phyloP scores from a whole-genome alignment of 2,888 invertebrate genomes.

The Cerastis rubricosa region DNA sequence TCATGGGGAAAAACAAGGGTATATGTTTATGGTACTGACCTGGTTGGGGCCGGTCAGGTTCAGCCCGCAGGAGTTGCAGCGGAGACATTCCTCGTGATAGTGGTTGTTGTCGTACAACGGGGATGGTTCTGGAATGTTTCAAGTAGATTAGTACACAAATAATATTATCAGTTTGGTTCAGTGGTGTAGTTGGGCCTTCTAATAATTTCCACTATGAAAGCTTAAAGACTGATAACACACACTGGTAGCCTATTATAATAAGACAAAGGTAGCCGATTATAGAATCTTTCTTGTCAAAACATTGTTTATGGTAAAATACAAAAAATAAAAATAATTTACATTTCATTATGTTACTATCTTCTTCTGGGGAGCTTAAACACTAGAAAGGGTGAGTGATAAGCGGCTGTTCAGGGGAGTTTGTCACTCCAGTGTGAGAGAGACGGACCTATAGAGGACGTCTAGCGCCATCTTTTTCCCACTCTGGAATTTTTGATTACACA shows the following conservation, averaged over 20 bases:
- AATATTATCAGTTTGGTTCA: background rate
- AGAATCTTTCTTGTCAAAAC: background rate
- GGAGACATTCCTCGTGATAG: conserved; percentile 99
- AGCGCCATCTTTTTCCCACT: background rate
- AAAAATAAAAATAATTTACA: background rate
- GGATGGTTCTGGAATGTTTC: conserved; percentile 93
- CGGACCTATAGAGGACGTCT: background rate
- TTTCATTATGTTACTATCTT: background rate
- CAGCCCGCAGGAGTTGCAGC: conserved; percentile 98
- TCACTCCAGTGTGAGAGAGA: background rate
- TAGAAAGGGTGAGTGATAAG: too few relatives aligned
- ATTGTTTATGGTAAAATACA: background rate
- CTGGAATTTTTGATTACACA: too few relatives aligned
- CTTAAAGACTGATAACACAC: background rate
- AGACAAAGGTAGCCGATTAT: background rate
- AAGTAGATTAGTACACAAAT: background rate
- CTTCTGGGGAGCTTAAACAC: too few relatives aligned
- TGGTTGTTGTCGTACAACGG: conserved; percentile 98
- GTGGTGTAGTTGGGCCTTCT: background rate
- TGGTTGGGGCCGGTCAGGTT: conserved; percentile 98
- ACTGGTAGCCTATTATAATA: background rate
- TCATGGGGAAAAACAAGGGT: background rate
- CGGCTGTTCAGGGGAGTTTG: too few relatives aligned
- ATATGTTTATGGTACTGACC: conserved; percentile 75
- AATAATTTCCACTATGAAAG: background rate